Conservation (phyloP, 2,113 vertebrate genomes). For the Lagopus leucura region DNA sequence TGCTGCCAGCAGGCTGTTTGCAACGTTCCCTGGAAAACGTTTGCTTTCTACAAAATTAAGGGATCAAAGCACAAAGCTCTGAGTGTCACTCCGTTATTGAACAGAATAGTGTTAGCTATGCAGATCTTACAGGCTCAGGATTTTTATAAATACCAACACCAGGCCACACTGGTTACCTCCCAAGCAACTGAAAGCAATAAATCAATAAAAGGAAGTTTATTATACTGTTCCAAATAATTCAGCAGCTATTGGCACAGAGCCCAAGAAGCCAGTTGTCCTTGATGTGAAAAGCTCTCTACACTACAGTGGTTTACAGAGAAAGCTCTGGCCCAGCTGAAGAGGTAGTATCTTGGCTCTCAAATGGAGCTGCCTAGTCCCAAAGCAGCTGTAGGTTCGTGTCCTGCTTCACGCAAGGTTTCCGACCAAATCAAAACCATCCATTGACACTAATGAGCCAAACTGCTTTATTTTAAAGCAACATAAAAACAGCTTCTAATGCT, state of each 20-base stretch:
- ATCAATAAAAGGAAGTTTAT: accelerated
- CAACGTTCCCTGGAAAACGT: neutral
- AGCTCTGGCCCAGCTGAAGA: neutral
- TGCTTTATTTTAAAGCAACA: neutral
- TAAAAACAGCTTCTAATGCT: accelerated
- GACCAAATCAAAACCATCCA: neutral
- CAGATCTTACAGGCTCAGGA: neutral
- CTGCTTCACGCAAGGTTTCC: accelerated
- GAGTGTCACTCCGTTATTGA: neutral
- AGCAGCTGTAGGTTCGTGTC: accelerated
- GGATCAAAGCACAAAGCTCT: neutral
- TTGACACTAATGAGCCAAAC: neutral
- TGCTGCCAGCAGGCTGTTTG: neutral
- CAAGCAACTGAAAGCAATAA: neutral
- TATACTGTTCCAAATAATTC: accelerated
- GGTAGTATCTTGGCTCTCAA: accelerated
- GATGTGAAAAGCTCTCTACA: accelerated
- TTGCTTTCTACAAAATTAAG: neutral
- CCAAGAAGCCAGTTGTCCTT: accelerated
- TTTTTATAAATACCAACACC: accelerated
- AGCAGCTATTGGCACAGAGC: neutral
- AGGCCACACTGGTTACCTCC: accelerated
- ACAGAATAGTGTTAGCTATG: neutral
- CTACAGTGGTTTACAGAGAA: accelerated
- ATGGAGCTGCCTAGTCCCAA: accelerated